A percentile compares a stretch with the other conserved stretches of the same genome.
Conservation (phyloP, 2,888 invertebrate species). For the Cactoblastis cactorum region DNA sequence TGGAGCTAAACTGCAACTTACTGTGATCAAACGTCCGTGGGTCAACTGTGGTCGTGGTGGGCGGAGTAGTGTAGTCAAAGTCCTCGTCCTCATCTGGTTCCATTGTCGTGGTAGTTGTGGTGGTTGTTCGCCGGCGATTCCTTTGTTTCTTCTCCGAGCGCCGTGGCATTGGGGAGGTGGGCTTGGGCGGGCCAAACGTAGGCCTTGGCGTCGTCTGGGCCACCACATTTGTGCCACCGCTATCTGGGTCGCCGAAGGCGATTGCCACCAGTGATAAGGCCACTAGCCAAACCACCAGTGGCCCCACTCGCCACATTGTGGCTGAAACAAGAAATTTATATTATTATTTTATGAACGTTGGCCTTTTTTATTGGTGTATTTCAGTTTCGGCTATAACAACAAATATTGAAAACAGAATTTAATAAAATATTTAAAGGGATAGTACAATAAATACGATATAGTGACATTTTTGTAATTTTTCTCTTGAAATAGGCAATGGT, state of each 20-base stretch:
- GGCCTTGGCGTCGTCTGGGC: conserved; percentile 18
- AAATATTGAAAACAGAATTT: too few relatives aligned
- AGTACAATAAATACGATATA: too few relatives aligned
- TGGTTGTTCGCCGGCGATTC: conserved; percentile 53
- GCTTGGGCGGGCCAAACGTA: conserved; percentile 25
- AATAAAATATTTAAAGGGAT: too few relatives aligned
- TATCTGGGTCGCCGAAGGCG: conserved; percentile 53
- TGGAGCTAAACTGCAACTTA: conserved; percentile 36
- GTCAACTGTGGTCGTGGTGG: conserved; percentile 57
- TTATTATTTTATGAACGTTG: too few relatives aligned
- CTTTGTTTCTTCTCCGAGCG: conserved; percentile 42
- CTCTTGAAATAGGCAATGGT: too few relatives aligned
- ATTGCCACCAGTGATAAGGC: conserved; percentile 72
- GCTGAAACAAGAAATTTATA: conserved; percentile 35
- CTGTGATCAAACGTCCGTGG: conserved; percentile 65
- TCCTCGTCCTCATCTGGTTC: conserved; percentile 51
- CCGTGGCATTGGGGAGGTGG: conserved; percentile 26
- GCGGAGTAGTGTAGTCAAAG: conserved; percentile 40
- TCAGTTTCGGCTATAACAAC: too few relatives aligned
- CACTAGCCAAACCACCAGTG: conserved; percentile 66
- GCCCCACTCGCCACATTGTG: conserved; percentile 61
- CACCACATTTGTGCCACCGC: conserved; percentile 27
- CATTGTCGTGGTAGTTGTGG: conserved; percentile 50
- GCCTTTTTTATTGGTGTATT: too few relatives aligned
- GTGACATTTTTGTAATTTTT: too few relatives aligned